phyloP scores from a whole-genome alignment of 1,140 invertebrate genomes.

The Megalopta genalis region DNA sequence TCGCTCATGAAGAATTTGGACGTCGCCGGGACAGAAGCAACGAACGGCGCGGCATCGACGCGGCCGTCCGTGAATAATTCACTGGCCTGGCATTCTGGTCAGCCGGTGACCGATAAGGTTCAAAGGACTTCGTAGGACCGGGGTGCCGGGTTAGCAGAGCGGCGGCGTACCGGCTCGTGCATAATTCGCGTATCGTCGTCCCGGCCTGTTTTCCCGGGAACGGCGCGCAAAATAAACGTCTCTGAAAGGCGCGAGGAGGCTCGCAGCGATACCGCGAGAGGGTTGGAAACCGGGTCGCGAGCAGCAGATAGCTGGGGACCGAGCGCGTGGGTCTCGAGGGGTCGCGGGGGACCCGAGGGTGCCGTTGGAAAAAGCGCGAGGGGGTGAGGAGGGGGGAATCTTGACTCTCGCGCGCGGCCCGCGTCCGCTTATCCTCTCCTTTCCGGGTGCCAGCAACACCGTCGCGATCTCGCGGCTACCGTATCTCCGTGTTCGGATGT shows the following conservation, averaged over 20 bases:
- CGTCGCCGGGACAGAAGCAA: not conserved
- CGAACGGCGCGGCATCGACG: conserved; percentile 19
- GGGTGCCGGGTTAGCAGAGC: conserved; percentile 9
- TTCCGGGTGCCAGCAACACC: not conserved
- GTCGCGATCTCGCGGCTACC: not conserved
- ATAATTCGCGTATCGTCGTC: conserved; percentile 32
- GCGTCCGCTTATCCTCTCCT: not conserved
- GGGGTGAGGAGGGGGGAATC: too few relatives aligned
- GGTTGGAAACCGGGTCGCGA: too few relatives aligned
- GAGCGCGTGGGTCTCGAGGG: too few relatives aligned
- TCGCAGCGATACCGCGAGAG: not conserved
- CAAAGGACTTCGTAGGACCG: conserved; percentile 37
- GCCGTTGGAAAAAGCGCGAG: too few relatives aligned
- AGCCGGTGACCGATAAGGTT: conserved; percentile 47
- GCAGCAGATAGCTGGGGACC: too few relatives aligned
- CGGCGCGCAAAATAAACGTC: conserved; percentile 32
- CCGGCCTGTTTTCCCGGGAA: not conserved
- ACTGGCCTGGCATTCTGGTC: conserved; percentile 29
- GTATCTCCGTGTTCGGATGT: too few relatives aligned
- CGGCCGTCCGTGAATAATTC: conserved; percentile 53
- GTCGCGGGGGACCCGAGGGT: too few relatives aligned
- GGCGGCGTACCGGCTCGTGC: conserved; percentile 7
- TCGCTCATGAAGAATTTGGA: not conserved
- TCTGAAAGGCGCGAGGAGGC: conserved; percentile 19
- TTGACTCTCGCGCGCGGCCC: too few relatives aligned